Percentiles rank a stretch among this genome's conserved stretches.
Evolutionary conservation across 1,140 invertebrate genomes (phyloP).

Genomic region (Nasonia vitripennis): DNA sequence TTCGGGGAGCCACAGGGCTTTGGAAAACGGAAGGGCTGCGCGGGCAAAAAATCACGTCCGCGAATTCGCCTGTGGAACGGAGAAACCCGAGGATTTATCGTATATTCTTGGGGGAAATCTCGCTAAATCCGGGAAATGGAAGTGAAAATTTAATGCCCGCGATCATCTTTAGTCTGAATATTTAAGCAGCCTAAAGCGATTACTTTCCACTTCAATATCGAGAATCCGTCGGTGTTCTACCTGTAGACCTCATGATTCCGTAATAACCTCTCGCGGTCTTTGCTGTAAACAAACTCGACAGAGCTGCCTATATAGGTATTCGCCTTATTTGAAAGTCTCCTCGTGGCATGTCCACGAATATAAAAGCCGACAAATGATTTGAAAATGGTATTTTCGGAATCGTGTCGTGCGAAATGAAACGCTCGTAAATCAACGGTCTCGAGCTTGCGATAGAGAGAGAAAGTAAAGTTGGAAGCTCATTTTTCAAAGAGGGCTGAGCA

Average conservation of each 20-base stretch:
- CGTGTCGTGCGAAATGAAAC: background rate
- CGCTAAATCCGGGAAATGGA: background rate
- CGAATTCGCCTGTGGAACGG: background rate
- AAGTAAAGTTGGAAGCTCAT: background rate
- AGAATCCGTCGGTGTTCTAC: background rate
- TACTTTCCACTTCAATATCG: background rate
- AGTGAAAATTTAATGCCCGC: constrained; percentile 3
- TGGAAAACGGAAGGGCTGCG: background rate
- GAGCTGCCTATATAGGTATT: background rate
- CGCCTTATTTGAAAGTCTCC: no score
- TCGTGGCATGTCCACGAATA: no score
- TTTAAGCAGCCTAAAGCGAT: background rate
- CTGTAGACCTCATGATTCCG: no score
- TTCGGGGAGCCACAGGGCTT: background rate
- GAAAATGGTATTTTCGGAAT: background rate
- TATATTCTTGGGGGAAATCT: background rate
- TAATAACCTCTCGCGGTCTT: no score
- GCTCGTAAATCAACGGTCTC: background rate
- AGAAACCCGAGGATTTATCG: background rate
- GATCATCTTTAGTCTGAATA: background rate
- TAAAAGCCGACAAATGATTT: no score
- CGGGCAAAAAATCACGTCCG: background rate
- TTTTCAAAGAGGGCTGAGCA: background rate
- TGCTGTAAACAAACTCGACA: background rate
- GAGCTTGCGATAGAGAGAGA: no score